Base-by-base conservation (phyloP, 2,797 vertebrate species). In the Lepilemur ruficaudatus region DNA sequence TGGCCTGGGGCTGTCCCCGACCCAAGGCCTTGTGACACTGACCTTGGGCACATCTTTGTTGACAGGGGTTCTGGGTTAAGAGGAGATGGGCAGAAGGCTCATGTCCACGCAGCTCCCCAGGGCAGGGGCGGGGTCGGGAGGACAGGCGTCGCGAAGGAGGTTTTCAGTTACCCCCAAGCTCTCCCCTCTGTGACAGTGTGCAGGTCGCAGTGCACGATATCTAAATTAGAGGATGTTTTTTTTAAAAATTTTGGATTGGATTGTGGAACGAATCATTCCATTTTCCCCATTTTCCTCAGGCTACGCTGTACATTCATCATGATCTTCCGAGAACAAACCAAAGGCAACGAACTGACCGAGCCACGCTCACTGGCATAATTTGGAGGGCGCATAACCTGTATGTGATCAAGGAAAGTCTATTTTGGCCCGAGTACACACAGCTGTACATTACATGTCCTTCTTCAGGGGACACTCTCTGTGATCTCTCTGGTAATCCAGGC, bases 251-350 rank as follows among this genome's bases (percentile, higher is more conserved):
- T 76, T 46, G 41, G 75, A 80, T 50, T 88, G 73, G 81, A 69
- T 79, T 88, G 48, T 73, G 72, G 73, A 89, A 50, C 23, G 61
- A 76, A 63, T 50, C 52, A 17, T 35, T 28, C 35, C 20, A 48
- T 61, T 14, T 46, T 9, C 2, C 35, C 48, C 7, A 35, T 43
- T 67, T 67, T 35, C 32, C 32, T 48, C 18, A 8, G 65, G 52
- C 38, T 35, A 22, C 8, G 14, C 4, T 75, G 86, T 82, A 69
- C 28, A 28, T 10, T 4, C 67, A 75, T 30, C 43, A 2, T 43
- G 4, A 61, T 81, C 91, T 89, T 32, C 43, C 30, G 61, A 70
- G 88, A 95, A 85, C 63, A n/a, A 87, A 86, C 23, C 69, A 69
- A 25, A 75, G 35, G 80, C 28, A 23, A 41, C 43, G 75, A 84